phyloP scores from a whole-genome alignment of 2,797 vertebrate genomes.

The Microctenopoma lineatum region DNA sequence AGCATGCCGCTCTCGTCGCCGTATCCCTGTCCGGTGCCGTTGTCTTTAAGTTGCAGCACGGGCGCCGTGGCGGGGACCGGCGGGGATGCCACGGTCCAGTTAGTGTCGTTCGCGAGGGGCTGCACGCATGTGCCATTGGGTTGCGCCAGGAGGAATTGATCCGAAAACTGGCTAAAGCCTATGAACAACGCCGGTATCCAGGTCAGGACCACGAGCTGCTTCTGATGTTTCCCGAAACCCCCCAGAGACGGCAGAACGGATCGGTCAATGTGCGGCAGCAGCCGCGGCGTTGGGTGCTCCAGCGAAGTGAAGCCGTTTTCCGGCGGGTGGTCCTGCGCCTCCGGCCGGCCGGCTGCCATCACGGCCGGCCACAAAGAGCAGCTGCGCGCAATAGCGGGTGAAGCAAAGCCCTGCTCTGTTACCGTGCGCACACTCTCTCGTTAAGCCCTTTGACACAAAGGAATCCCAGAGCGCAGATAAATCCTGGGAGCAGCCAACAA shows the following conservation, averaged over 20 bases:
- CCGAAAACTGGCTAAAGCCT: slow-evolving; percentile 96
- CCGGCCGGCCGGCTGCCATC: slow-evolving; percentile 82
- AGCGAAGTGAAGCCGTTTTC: slow-evolving; percentile 83
- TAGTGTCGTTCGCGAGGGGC: slow-evolving; percentile 66
- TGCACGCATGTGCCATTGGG: slow-evolving; percentile 89
- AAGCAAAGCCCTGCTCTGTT: slow-evolving; percentile 50
- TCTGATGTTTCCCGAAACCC: slow-evolving; percentile 90
- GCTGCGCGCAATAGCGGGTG: slow-evolving; percentile 59
- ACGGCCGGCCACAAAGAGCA: slow-evolving; percentile 63
- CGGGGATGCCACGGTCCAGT: slow-evolving; percentile 66
- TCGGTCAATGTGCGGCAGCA: slow-evolving; percentile 91
- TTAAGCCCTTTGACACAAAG: slow-evolving; percentile 75
- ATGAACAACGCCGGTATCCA: slow-evolving; percentile 97
- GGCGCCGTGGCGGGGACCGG: slow-evolving; percentile 35
- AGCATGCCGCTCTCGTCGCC: slow-evolving; percentile 67
- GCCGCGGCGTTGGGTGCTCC: slow-evolving; percentile 74
- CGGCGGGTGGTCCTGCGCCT: slow-evolving; percentile 78
- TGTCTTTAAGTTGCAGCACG: slow-evolving; percentile 44
- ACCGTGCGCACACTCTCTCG: slow-evolving; percentile 53
- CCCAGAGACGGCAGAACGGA: slow-evolving; percentile 93
- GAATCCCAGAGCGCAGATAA: slow-evolving; percentile 54
- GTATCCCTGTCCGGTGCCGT: slow-evolving; percentile 63
- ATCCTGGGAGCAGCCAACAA: slow-evolving; percentile 46
- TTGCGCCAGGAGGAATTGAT: slow-evolving; percentile 94
- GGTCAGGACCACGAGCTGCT: slow-evolving; percentile 92